A percentile compares a stretch with the other conserved stretches of the same genome.
These are phyloP conservation scores for Agrochola lota DNA, from an alignment of 2,888 invertebrate genomes.

Conservation along the genomic window DNA sequence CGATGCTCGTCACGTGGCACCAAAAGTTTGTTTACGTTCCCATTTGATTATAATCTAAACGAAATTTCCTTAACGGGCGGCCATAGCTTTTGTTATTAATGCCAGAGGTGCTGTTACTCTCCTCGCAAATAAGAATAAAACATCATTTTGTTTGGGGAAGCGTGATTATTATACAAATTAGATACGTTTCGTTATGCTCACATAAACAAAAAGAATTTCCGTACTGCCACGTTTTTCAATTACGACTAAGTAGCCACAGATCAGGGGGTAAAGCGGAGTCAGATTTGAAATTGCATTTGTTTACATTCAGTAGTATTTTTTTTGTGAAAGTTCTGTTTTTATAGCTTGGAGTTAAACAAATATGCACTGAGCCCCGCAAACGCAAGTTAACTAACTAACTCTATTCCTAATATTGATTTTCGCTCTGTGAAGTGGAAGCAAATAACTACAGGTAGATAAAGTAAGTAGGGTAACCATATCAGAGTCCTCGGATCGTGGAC, in stretches of 20 bases:
- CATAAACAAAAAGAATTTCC: conserved; percentile 52
- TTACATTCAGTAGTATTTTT: conserved; percentile 11
- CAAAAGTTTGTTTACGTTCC: conserved; percentile 87
- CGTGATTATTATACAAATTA: conserved; percentile 69
- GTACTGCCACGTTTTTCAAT: conserved; percentile 50
- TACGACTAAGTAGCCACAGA: conserved; percentile 42
- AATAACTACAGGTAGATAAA: conserved; percentile 65
- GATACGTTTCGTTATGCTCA: conserved; percentile 50
- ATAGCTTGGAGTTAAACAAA: conserved; percentile 26
- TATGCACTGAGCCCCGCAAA: conserved; percentile 23
- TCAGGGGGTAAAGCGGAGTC: conserved; percentile 16
- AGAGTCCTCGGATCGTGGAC: conserved; percentile 34
- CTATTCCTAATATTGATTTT: conserved; percentile 58
- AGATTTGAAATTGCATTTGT: conserved; percentile 44
- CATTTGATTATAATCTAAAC: conserved; percentile 85
- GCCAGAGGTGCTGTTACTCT: conserved; percentile 66
- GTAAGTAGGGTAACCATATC: conserved; percentile 58
- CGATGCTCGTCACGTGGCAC: conserved; percentile 84
- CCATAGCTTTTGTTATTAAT: conserved; percentile 72
- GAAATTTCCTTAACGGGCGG: conserved; percentile 77
- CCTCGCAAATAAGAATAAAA: conserved; percentile 66
- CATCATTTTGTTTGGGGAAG: conserved; percentile 62
- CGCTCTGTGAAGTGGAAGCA: conserved; percentile 54
- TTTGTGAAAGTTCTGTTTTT: conserved; percentile 19
- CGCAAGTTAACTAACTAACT: conserved; percentile 47